Conservation (phyloP, 2,888 invertebrate species). For the Morpho achilles region DNA sequence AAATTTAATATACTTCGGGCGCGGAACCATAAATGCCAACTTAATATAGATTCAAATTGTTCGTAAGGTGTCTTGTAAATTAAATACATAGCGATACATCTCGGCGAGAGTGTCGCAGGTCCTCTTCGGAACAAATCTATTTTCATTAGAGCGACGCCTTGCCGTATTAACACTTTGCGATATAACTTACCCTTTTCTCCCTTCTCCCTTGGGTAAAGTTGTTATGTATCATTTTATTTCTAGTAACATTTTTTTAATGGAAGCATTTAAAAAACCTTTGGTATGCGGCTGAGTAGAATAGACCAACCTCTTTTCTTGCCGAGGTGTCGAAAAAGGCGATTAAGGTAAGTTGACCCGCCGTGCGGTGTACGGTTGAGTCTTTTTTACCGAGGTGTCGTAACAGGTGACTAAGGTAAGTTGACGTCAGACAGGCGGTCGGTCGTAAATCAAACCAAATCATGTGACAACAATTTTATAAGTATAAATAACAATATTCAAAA, state of each 20-base stretch:
- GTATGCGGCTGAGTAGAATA: too few relatives aligned
- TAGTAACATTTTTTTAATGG: too few relatives aligned
- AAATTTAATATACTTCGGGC: not conserved
- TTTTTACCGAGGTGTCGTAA: too few relatives aligned
- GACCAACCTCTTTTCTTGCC: too few relatives aligned
- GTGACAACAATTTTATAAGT: too few relatives aligned
- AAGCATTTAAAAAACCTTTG: too few relatives aligned
- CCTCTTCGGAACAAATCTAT: slow-evolving; percentile 10
- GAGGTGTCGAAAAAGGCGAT: too few relatives aligned
- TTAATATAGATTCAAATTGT: not conserved
- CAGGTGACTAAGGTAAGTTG: not conserved
- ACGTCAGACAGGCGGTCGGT: not conserved
- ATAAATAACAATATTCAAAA: too few relatives aligned
- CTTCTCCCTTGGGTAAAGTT: not conserved
- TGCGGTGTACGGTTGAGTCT: too few relatives aligned
- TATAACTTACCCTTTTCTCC: not conserved
- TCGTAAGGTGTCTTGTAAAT: slow-evolving; percentile 6
- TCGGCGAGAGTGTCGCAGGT: slow-evolving; percentile 6
- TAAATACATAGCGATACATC: slow-evolving; percentile 12
- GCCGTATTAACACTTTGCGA: not conserved
- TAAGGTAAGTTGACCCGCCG: too few relatives aligned
- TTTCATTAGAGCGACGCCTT: slow-evolving; percentile 12
- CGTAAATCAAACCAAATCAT: too few relatives aligned
- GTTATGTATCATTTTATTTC: not conserved
- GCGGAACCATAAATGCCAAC: not conserved